These are phyloP conservation scores for Phytoseiulus persimilis DNA, from an alignment of 2,888 invertebrate genomes.

Conservation along the genomic window DNA sequence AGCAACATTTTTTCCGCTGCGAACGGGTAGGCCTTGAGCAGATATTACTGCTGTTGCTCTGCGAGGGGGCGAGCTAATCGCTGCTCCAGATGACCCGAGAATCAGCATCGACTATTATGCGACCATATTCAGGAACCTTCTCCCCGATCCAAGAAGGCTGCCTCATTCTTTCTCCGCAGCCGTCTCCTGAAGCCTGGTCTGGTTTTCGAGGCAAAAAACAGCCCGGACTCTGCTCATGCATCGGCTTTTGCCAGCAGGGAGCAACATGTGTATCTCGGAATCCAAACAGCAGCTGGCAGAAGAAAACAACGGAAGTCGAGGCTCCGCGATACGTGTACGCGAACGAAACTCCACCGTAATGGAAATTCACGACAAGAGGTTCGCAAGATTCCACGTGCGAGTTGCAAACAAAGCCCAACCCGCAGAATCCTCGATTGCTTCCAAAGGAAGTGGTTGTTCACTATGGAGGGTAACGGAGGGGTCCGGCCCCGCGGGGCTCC, in stretches of 20 bases:
- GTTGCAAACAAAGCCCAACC: too few species aligned
- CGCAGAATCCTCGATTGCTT: too few species aligned
- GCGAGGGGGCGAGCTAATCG: neutral
- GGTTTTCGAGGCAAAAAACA: neutral
- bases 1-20: neutral
- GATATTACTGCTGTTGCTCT: neutral
- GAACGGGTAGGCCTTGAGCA: neutral
- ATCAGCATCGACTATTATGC: neutral
- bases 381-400: too few species aligned
- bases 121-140: neutral
- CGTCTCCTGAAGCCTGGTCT: too few species aligned
- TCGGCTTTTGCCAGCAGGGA: neutral
- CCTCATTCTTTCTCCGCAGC: too few species aligned
- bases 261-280: neutral
- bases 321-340: neutral
- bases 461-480: too few species aligned
- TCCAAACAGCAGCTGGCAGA: neutral
- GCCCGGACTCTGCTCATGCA: neutral
- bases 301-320: neutral
- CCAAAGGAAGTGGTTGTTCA: too few species aligned
- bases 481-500: too few species aligned
- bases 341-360: neutral
- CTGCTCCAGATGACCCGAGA: neutral
- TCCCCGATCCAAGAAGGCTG: neutral
- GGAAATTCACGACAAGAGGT: too few species aligned